phyloP scores from a whole-genome alignment of 2,113 vertebrate species.

The Melospiza georgiana region DNA sequence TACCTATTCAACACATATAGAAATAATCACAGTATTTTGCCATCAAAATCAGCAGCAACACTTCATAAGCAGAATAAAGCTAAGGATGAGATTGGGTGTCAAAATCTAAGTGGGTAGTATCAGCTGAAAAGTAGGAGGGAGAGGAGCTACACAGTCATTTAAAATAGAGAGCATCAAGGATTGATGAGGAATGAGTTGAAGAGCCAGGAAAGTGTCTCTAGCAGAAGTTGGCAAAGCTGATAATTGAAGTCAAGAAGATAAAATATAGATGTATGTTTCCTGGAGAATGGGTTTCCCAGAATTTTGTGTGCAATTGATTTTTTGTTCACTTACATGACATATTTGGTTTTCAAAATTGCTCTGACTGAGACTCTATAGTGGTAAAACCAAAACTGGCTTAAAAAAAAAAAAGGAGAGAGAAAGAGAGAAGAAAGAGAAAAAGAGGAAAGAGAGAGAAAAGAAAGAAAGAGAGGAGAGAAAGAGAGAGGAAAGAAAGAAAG shows the following conservation, averaged over 20 bases:
- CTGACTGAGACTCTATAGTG: background rate
- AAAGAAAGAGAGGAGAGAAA: background rate
- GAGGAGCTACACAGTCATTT: background rate
- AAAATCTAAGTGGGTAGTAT: background rate
- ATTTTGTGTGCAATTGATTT: slow-evolving; percentile 51
- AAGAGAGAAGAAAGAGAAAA: too few relatives aligned
- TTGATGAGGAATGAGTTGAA: slow-evolving; percentile 19
- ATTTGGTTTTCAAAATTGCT: slow-evolving; percentile 41
- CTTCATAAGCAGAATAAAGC: background rate
- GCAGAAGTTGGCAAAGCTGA: background rate
- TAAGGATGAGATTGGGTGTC: background rate
- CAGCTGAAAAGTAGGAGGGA: background rate
- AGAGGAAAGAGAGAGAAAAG: too few relatives aligned
- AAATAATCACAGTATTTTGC: background rate
- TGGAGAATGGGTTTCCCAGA: slow-evolving; percentile 64
- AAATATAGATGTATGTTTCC: slow-evolving; percentile 42
- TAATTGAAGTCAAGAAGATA: slow-evolving; percentile 51
- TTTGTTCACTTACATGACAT: slow-evolving; percentile 3
- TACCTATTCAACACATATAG: background rate
- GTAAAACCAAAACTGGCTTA: background rate
- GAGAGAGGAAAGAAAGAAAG: too few relatives aligned
- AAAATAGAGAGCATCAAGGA: background rate
- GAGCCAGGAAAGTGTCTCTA: slow-evolving; percentile 54
- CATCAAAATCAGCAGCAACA: background rate
- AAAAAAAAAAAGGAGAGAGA: background rate